Base-by-base conservation (phyloP, 2,888 invertebrate species). In the Lydus trimaculatus region DNA sequence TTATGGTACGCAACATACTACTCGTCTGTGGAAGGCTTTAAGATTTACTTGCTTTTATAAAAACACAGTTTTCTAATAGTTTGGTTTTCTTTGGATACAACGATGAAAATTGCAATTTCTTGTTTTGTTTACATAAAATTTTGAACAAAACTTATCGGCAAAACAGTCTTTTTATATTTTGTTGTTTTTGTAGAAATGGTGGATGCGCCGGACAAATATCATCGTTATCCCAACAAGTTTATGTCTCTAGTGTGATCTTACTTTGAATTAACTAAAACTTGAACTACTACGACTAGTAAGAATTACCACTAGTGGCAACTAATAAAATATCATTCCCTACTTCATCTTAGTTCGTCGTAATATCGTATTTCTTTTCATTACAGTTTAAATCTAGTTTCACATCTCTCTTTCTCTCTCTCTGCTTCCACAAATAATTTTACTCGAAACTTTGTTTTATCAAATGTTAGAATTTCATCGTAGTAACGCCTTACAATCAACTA, bases 401-500 rank as follows among this genome's bases (percentile, higher is more conserved):
- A 48, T 48, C 48, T 48, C 48, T n/a, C 2, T 7, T 7, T 4
- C n/a, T 43, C 39, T 39, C 5, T 39, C 39, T 15, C 13, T 39
- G n/a, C 39, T 5, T 15, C 61, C 62, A 59, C 61, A 61, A 71
- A 43, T 71, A 66, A 71, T 71, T 67, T 69, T n/a, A n/a, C n/a
- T 23, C 23, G 17, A 69, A 71, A 71, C 71, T 71, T 71, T 71
- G 71, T 71, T 64, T 62, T 65, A 66, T 17, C 43, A 25, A 43
- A 17, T 2, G 43, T 56, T 64, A 58, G 63, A 63, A 62, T 62
- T 61, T 36, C 36, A 63, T 64, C 61, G 67, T 39, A 4, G n/a
- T 4, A n/a, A n/a, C n/a, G n/a, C n/a, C 7, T 62, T 69, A 69
- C 71, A 69, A 71, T 71, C 71, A 66, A 66, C 11, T 64, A 64